A percentile compares a stretch with the other conserved stretches of the same genome.
Evolutionary conservation across 2,888 invertebrate species (phyloP).

Genomic region (Lagria hirta): DNA sequence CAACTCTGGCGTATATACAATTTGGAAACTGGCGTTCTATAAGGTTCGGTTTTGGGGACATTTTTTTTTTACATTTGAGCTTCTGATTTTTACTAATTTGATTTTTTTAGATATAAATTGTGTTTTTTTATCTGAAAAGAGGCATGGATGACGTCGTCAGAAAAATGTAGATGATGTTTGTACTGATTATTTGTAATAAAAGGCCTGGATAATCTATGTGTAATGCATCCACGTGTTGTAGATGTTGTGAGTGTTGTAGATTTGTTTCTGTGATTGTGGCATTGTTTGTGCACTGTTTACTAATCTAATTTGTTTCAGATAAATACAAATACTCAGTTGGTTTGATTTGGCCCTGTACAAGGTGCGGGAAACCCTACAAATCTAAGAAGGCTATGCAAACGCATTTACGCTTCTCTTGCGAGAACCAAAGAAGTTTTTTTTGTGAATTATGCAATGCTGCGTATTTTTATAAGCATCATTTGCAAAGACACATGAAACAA

Average conservation of each 20-base stretch:
- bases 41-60: too few relatives aligned
- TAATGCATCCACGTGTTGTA: too few relatives aligned
- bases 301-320: conserved; percentile 19
- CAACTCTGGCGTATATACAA: too few relatives aligned
- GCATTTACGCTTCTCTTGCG: conserved; percentile 40
- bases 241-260: conserved; percentile 10
- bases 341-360: conserved; percentile 31
- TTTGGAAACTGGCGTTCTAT: too few relatives aligned
- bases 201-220: too few relatives aligned
- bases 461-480: conserved; percentile 43
- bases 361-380: conserved; percentile 41
- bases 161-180: too few relatives aligned
- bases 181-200: too few relatives aligned
- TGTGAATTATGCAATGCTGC: conserved; percentile 39
- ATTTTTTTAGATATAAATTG: too few relatives aligned
- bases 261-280: conserved; percentile 12
- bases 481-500: conserved; percentile 37
- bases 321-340: conserved; percentile 11
- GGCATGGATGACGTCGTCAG: too few relatives aligned
- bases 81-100: too few relatives aligned
- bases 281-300: not conserved
- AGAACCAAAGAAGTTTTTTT: conserved; percentile 39
- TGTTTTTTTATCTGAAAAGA: too few relatives aligned
- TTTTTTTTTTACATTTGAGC: too few relatives aligned
- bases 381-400: conserved; percentile 42